Conservation (phyloP, 2,113 vertebrate species). For the Gasterosteus nipponicus region DNA sequence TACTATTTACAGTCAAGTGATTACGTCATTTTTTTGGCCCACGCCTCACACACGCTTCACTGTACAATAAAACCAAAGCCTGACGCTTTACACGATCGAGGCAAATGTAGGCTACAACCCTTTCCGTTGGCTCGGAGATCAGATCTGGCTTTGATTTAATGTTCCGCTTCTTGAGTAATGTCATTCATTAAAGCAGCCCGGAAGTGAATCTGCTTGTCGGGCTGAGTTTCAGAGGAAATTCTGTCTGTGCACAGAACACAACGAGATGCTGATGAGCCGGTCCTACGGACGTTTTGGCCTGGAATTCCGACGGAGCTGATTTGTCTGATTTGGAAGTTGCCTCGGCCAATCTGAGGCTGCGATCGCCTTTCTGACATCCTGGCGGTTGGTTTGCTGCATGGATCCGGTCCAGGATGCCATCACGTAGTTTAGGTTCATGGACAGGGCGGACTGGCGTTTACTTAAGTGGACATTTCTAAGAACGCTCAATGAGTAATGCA, state of each 20-base stretch:
- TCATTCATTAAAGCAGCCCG: slow-evolving; percentile 13
- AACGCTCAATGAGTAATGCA: neutral
- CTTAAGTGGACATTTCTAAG: neutral
- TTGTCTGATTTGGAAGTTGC: no score
- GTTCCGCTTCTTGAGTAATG: slow-evolving; percentile 20
- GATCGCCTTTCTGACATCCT: no score
- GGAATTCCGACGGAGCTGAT: neutral
- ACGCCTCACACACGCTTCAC: no score
- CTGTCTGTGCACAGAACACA: neutral
- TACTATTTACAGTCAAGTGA: neutral
- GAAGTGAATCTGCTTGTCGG: neutral
- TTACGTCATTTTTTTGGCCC: neutral
- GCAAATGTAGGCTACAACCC: neutral
- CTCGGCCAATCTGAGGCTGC: no score
- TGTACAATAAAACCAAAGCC: neutral
- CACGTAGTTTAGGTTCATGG: neutral
- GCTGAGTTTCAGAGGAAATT: slow-evolving; percentile 4
- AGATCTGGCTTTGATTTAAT: slow-evolving; percentile 6
- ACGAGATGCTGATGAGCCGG: neutral
- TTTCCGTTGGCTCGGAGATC: neutral
- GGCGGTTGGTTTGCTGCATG: neutral
- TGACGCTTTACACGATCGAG: neutral
- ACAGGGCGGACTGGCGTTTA: neutral
- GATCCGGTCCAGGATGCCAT: neutral
- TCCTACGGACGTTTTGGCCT: neutral